Evolutionary conservation across 2,888 invertebrate genomes (phyloP), one percentile per base, ranked within the genome.

Genomic region (Dolichopus griseipennis): DNA sequence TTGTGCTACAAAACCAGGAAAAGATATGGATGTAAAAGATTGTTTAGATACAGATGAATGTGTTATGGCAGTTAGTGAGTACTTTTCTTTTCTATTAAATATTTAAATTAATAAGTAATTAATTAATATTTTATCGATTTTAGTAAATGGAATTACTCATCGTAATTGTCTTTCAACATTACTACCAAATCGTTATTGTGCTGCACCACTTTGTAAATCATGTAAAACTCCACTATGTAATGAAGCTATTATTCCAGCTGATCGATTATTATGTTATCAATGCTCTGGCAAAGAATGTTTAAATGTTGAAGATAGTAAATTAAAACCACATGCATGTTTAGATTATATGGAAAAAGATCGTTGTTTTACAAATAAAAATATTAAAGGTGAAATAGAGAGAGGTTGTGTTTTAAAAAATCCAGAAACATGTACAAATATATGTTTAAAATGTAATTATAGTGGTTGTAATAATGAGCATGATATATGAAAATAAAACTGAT

Each of bases 381-480:
- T 75, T 15, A 9, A 72, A 18, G 72, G 73, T 20, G 75, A 75
- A 52, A 76, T 76, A 5, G 72, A 71, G 61, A 73, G 78, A 0
- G 78, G 79, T 7, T 78, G 79, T 63, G 61, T 61, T 61, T 61
- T 61, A 20, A 34, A 66, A 15, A 5, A 9, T 15, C 77, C 76
- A 70, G 67, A 74, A 8, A 72, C 75, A 0, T 78, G 78, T 68
- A 72, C 73, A 2, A 74, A 77, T 37, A 73, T 76, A 0, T 78
- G 78, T 70, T 71, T 77, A 22, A 78, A 77, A 70, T 78, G 78
- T 73, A 77, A 78, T 72, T 76, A 75, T 64, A 73, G 75, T 61
- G 77, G 76, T 1, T 78, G 79, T 71, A 78, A 78, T 41, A 71
- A 73, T 4, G 74, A 76, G 68, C 61, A 66, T 7, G 78, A 76